Base-by-base conservation (phyloP, 2,888 invertebrate genomes). In the Phortica okadai region DNA sequence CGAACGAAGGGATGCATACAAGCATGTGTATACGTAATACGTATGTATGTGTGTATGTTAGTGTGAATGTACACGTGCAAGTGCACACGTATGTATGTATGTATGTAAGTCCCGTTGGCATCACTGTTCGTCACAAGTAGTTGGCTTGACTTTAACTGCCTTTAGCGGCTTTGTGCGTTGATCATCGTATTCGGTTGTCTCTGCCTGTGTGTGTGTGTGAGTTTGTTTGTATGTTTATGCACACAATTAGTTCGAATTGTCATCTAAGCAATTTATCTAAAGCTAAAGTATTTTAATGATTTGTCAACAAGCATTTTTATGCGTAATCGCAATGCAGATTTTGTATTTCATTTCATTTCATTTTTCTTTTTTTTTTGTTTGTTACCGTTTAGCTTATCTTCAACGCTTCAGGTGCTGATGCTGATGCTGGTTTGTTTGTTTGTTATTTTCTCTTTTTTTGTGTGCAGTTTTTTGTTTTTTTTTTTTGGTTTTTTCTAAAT, bases 111-210 rank as follows among this genome's bases (percentile, higher is more conserved):
- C 62, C 62, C 16, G 7, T 62, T 62, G 16, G 62, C 21, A 14
- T 62, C 62, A 21, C 8, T 10, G 16, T 25, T n/a, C 62, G 62
- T 62, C 16, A 62, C 33, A 33, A 33, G 62, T 25, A 62, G 62
- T 21, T 62, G 25, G 25, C 62, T 25, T 62, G 62, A 25, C 25
- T 62, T 62, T 62, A 62, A 62, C 8, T 25, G 33, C 62, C 8
- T 62, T 62, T 25, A 62, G 62, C 25, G 62, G 10, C 62, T 50
- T 50, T 50, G 50, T 50, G 50, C 50, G 14, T 50, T 50, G 50
- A 11, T 14, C 4, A 50, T 50, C 14, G 50, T 14, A 6, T 50
- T 50, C 14, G 33, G 50, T 50, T 50, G 50, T 50, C 6, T 8
- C 8, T 50, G 4, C 2, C 2, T 50, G 8, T 11, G 8, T 50